Percentiles rank a stretch among this genome's conserved stretches.
Evolutionary conservation across 92 coral and sea anemone genomes (phyloP).

Genomic region (Parazoanthus swiftii): DNA sequence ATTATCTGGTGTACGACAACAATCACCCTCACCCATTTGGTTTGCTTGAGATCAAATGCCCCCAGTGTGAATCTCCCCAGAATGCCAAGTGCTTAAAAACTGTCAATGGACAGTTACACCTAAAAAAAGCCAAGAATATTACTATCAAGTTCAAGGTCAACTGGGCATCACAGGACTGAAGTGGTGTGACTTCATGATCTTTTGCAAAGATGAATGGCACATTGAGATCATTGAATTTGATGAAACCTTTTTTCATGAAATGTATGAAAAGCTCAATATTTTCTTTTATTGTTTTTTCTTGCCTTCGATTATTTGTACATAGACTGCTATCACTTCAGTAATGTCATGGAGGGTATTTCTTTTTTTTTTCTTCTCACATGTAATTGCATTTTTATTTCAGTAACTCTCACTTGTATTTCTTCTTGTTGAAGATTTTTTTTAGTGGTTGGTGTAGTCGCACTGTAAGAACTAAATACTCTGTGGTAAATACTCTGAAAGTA

Average conservation of each 20-base stretch:
- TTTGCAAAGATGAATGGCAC: conserved; percentile 44
- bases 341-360: neutral
- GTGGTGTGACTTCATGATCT: conserved; percentile 47
- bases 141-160: conserved; percentile 45
- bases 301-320: neutral
- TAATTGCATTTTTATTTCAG: neutral
- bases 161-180: conserved; percentile 41
- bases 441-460: neutral
- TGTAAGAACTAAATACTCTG: neutral
- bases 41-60: conserved; percentile 32
- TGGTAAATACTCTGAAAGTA: neutral
- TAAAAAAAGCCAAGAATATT: conserved; percentile 38
- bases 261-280: neutral
- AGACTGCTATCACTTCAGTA: conserved; percentile 42
- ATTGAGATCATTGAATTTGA: conserved; percentile 40
- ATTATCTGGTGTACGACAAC: conserved; percentile 23
- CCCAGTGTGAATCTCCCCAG: neutral
- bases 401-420: neutral
- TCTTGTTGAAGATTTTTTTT: neutral
- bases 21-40: conserved; percentile 9
- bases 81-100: conserved; percentile 31
- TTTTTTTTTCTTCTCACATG: neutral
- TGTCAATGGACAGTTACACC: conserved; percentile 27
- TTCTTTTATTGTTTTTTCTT: too few species aligned
- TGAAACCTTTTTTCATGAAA: conserved; percentile 26